These are phyloP conservation scores for Tapirus terrestris DNA, from an alignment of 2,113 vertebrate species.

Conservation along the genomic window DNA sequence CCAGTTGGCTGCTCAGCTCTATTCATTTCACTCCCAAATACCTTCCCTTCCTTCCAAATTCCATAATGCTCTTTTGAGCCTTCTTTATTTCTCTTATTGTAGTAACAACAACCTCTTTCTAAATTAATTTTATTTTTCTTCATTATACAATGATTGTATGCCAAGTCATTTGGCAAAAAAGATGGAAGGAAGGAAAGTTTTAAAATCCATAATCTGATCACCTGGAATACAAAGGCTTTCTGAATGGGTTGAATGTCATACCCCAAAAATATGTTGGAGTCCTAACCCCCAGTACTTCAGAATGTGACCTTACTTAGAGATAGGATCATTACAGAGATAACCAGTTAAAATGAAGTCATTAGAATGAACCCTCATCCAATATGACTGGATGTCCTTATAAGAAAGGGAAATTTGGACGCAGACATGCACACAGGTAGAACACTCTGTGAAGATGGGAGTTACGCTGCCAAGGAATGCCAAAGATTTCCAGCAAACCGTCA, in stretches of 20 bases:
- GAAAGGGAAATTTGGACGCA: background rate
- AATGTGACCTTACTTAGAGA: background rate
- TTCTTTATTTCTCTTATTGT: background rate
- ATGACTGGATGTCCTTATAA: background rate
- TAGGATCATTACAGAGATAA: background rate
- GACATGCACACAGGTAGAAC: background rate
- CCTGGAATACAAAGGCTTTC: background rate
- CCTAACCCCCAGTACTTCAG: background rate
- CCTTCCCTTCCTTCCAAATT: background rate
- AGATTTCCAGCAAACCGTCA: background rate
- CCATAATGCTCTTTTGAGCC: background rate
- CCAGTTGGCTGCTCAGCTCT: background rate
- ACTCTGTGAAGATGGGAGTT: background rate
- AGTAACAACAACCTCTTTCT: background rate
- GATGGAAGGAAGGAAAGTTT: background rate
- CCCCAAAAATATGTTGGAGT: background rate
- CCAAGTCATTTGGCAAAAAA: background rate
- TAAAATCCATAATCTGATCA: background rate
- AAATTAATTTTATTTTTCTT: background rate
- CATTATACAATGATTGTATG: background rate
- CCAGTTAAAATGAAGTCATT: background rate
- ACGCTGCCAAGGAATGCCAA: background rate
- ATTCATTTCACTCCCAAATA: background rate
- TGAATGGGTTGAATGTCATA: background rate
- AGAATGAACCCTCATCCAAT: background rate